Evolutionary conservation across 2,888 invertebrate species (phyloP), one percentile per base, ranked within the genome.

Genomic region (Ormyrus thymus): DNA sequence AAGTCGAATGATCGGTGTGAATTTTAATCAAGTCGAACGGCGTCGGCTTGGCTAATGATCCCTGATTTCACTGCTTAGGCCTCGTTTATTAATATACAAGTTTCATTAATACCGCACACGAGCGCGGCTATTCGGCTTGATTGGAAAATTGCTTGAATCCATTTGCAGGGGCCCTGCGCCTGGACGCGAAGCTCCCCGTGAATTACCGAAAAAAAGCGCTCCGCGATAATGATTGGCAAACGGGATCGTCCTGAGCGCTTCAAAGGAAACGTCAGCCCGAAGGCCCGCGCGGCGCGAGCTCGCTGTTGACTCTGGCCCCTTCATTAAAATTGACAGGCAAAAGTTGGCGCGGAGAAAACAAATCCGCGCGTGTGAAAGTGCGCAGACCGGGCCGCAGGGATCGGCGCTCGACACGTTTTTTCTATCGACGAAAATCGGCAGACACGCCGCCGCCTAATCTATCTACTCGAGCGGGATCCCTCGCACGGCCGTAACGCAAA

Each of bases 401-500:
- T 51, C 9, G 48, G 45, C 46, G 11, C 56, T 13, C n/a, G n/a
- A 80, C 77, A 70, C 75, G 62, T 78, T 79, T 73, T 76, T 73
- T 75, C 78, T 61, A 76, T 74, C 72, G 76, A n/a, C 70, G 80
- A 68, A 69, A 82, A 80, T 82, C 80, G 64, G 76, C 78, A 81
- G 83, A 82, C 80, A 82, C 61, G 68, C 72, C 53, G 71, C 61
- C 58, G 76, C 75, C 73, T 83, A 83, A 85, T 84, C 29, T 62
- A 45, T 53, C 50, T 11, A 59, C n/a, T 45, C 11, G 7, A 45
- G 11, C 64, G 64, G 48, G 82, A 85, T 58, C 82, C 84, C 83
- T 83, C 73, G 6, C 29, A 29, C 15, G 65, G 78, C 78, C 76
- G 72, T 9, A 50, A 7, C 58, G 15, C 58, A 58, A 6, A 70